phyloP scores from a whole-genome alignment of 2,888 invertebrate species.

The Colostygia pectinataria region DNA sequence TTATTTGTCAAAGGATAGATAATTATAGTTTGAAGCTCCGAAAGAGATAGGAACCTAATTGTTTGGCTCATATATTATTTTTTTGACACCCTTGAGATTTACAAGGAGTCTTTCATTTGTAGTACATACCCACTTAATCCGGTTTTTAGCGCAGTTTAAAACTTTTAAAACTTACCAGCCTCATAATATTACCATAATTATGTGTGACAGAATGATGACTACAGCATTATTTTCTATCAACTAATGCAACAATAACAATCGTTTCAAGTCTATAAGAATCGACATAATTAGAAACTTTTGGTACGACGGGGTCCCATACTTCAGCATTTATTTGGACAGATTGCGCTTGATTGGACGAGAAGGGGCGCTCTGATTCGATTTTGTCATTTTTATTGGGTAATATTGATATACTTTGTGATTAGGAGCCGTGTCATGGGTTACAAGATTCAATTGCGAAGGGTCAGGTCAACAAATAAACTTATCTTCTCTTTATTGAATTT shows the following conservation, averaged over 20 bases:
- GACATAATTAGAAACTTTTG: constrained; percentile 20
- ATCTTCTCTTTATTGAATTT: constrained; percentile 5
- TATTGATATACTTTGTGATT: constrained; percentile 74
- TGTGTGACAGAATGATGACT: constrained; percentile 19
- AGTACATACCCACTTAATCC: too few species aligned
- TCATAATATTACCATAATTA: background rate
- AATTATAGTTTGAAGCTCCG: constrained; percentile 31
- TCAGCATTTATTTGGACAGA: constrained; percentile 44
- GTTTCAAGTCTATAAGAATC: too few species aligned
- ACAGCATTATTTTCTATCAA: too few species aligned
- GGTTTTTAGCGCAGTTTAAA: background rate
- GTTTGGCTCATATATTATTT: too few species aligned
- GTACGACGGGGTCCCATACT: constrained; percentile 38
- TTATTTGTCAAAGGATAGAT: constrained; percentile 34
- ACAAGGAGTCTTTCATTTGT: background rate
- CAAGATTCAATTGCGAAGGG: constrained; percentile 55
- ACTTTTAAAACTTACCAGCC: background rate
- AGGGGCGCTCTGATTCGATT: constrained; percentile 72
- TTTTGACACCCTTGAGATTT: constrained; percentile 5
- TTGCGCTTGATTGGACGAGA: constrained; percentile 56
- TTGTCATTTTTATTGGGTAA: constrained; percentile 74
- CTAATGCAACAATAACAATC: too few species aligned
- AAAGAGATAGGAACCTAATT: too few species aligned
- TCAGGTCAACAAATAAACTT: constrained; percentile 38
- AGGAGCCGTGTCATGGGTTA: constrained; percentile 55